Conservation (phyloP, 2,113 vertebrate genomes). For the Otolemur garnettii region DNA sequence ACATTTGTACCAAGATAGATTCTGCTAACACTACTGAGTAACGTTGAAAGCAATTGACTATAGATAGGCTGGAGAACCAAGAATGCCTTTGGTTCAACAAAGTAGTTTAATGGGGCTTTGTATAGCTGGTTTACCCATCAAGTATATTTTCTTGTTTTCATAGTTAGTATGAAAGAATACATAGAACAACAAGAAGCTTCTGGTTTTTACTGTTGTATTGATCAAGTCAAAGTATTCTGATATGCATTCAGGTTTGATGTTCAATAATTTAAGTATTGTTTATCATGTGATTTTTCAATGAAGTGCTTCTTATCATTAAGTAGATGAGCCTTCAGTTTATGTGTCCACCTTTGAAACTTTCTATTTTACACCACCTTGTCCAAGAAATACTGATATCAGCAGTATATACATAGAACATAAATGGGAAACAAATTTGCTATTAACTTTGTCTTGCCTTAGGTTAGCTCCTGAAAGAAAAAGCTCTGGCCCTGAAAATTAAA, state of each 20-base stretch:
- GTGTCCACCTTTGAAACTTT: conserved; percentile 4
- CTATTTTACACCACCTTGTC: conserved; percentile 34
- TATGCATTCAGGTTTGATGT: conserved; percentile 39
- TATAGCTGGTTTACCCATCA: conserved; percentile 13
- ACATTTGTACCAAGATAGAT: neutral
- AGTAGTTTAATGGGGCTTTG: conserved; percentile 25
- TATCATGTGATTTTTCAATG: conserved; percentile 20
- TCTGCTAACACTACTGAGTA: neutral
- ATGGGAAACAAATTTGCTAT: conserved; percentile 31
- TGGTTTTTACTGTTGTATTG: conserved; percentile 51
- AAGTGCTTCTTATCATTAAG: conserved; percentile 55
- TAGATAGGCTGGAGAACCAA: conserved; percentile 4
- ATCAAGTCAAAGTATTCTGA: conserved; percentile 50
- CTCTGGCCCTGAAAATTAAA: neutral
- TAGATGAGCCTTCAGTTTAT: conserved; percentile 25
- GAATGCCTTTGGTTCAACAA: conserved; percentile 14
- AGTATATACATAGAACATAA: conserved; percentile 11
- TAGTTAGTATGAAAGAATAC: conserved; percentile 30
- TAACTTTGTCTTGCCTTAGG: conserved; percentile 40
- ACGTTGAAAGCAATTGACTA: neutral
- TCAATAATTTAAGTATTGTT: conserved; percentile 57
- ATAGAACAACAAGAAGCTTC: neutral
- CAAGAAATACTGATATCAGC: conserved; percentile 36
- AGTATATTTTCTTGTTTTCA: conserved; percentile 52
- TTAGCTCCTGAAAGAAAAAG: conserved; percentile 52